Evolutionary conservation across 2,888 invertebrate genomes (phyloP).

Genomic region (Glaucopsyche alexis): DNA sequence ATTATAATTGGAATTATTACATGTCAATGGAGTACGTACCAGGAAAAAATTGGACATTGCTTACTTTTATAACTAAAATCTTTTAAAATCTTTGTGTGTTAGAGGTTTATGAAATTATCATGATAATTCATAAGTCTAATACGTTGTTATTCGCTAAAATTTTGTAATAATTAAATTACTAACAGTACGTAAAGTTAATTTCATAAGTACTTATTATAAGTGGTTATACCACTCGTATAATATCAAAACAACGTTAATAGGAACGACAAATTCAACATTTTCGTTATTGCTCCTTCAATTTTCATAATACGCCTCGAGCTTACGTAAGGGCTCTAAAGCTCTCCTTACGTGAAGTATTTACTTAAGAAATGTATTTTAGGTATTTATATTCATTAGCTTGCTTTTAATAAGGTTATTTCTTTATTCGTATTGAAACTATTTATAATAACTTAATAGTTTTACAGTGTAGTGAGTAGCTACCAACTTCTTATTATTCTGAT

Average conservation of each 20-base stretch:
- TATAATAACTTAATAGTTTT: too few relatives aligned
- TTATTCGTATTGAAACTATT: too few relatives aligned
- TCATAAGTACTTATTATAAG: neutral
- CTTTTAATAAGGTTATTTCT: too few relatives aligned
- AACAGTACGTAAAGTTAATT: neutral
- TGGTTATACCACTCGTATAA: neutral
- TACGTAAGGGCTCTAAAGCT: constrained; percentile 5
- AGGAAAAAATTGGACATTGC: too few relatives aligned
- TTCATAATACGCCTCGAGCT: constrained; percentile 7
- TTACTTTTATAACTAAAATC: neutral
- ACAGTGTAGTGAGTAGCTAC: neutral
- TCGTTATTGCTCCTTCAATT: constrained; percentile 5
- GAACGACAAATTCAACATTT: constrained; percentile 5
- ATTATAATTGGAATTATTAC: neutral
- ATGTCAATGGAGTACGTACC: too few relatives aligned
- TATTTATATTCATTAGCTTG: neutral
- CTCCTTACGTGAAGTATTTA: constrained; percentile 18
- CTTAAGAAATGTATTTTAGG: neutral
- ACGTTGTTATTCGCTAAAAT: neutral
- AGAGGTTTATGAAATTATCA: neutral
- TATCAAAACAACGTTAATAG: neutral
- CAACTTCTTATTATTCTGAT: too few relatives aligned
- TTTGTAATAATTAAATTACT: neutral
- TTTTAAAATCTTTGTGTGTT: neutral
- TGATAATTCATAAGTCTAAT: neutral